Conservation (phyloP, 2,888 invertebrate species). For the Leptinotarsa juncta region DNA sequence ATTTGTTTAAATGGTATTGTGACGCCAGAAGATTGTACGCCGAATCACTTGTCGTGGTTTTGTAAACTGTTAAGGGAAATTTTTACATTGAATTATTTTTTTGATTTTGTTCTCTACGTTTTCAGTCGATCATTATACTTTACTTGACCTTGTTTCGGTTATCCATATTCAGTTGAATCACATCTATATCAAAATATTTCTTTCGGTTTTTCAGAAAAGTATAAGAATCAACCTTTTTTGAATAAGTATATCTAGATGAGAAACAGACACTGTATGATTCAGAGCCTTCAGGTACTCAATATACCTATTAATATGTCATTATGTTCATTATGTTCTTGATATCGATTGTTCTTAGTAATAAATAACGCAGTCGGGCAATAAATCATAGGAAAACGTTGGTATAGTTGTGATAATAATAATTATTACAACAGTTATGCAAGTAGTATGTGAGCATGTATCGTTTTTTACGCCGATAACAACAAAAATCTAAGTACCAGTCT, state of each 20-base stretch:
- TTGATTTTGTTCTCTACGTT: too few species aligned
- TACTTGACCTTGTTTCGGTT: too few species aligned
- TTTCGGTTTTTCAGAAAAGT: too few species aligned
- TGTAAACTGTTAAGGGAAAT: too few species aligned
- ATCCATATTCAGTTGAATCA: too few species aligned
- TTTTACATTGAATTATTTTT: too few species aligned
- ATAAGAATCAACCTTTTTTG: too few species aligned
- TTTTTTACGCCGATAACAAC: neutral
- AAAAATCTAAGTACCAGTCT: constrained; percentile 9
- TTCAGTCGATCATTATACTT: too few species aligned
- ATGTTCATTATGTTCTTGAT: constrained; percentile 11
- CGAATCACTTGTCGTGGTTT: too few species aligned
- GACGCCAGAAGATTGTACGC: too few species aligned
- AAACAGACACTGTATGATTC: neutral
- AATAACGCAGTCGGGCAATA: constrained; percentile 4
- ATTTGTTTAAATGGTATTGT: too few species aligned
- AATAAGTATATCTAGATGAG: neutral
- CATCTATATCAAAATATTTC: too few species aligned
- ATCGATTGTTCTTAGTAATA: constrained; percentile 18
- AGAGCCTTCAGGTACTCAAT: constrained; percentile 1
- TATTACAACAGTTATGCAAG: constrained; percentile 13
- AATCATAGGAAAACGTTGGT: neutral
- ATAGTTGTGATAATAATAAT: constrained; percentile 16
- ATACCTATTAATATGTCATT: constrained; percentile 18
- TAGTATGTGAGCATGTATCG: neutral